Evolutionary conservation across 2,113 vertebrate genomes (phyloP).

Genomic region (Malurus melanocephalus): DNA sequence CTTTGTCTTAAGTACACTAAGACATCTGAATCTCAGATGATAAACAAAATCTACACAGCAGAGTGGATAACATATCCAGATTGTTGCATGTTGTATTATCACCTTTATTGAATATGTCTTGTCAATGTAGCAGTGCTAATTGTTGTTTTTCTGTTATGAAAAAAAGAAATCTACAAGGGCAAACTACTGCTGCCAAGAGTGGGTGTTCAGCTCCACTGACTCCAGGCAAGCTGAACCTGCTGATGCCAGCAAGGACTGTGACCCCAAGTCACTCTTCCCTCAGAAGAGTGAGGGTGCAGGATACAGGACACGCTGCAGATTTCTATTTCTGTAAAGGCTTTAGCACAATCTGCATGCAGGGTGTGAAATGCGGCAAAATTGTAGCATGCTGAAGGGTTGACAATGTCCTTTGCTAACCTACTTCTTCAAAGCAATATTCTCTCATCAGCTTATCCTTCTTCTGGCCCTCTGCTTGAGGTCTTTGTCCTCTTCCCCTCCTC

Average conservation of each 20-base stretch:
- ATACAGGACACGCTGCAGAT: not conserved
- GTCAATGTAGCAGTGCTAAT: not conserved
- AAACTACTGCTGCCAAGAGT: not conserved
- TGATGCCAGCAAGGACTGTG: slow-evolving; percentile 3
- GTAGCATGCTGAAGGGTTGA: slow-evolving; percentile 18
- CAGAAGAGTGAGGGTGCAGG: not conserved
- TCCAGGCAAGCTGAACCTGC: not conserved
- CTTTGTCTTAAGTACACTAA: not conserved
- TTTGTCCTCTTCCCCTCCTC: slow-evolving; percentile 51
- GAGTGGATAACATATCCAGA: not conserved
- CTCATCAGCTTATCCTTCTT: slow-evolving; percentile 49
- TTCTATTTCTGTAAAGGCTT: slow-evolving; percentile 10
- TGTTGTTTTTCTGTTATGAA: not conserved
- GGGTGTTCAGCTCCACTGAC: not conserved
- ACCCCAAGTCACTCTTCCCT: not conserved
- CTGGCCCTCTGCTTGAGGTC: slow-evolving; percentile 52
- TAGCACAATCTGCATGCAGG: slow-evolving; percentile 10
- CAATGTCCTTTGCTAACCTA: slow-evolving; percentile 42
- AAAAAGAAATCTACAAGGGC: not conserved
- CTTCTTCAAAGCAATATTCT: slow-evolving; percentile 39
- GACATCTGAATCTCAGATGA: not conserved
- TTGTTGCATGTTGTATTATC: not conserved
- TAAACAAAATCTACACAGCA: not conserved
- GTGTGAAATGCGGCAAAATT: not conserved
- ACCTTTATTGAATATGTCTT: not conserved